Evolutionary conservation across 2,797 vertebrate genomes (phyloP).

Genomic region (Pseudomugil tenellus): DNA sequence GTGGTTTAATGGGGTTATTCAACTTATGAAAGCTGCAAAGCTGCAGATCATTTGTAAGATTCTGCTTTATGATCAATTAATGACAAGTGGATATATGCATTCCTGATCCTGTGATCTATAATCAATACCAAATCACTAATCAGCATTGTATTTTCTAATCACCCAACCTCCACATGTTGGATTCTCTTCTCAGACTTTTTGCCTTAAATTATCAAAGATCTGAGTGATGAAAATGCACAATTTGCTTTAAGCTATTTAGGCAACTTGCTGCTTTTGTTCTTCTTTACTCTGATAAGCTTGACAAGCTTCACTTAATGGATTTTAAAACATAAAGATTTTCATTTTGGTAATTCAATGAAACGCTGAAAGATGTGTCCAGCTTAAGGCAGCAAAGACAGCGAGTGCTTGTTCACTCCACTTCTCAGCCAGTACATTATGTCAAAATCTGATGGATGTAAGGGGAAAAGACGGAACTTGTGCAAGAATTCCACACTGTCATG

Average conservation of each 20-base stretch:
- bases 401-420: neutral
- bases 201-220: neutral
- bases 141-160: neutral
- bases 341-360: neutral
- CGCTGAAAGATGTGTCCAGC: neutral
- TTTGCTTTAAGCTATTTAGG: neutral
- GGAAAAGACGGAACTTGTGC: neutral
- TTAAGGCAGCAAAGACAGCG: conserved; percentile 1
- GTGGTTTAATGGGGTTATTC: neutral
- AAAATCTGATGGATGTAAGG: conserved; percentile 6
- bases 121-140: conserved; percentile 9
- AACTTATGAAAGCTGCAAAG: neutral
- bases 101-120: neutral
- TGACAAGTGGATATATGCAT: conserved; percentile 6
- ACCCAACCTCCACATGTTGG: neutral
- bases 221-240: neutral
- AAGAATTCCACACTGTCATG: neutral
- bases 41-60: neutral
- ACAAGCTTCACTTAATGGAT: conserved; percentile 13
- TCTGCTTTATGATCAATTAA: neutral
- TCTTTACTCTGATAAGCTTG: neutral
- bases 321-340: conserved; percentile 3
- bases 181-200: neutral
- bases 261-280: neutral
- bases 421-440: conserved; percentile 3